Evolutionary conservation across 2,888 invertebrate species (phyloP).

Genomic region (Camptogramma bilineatum): DNA sequence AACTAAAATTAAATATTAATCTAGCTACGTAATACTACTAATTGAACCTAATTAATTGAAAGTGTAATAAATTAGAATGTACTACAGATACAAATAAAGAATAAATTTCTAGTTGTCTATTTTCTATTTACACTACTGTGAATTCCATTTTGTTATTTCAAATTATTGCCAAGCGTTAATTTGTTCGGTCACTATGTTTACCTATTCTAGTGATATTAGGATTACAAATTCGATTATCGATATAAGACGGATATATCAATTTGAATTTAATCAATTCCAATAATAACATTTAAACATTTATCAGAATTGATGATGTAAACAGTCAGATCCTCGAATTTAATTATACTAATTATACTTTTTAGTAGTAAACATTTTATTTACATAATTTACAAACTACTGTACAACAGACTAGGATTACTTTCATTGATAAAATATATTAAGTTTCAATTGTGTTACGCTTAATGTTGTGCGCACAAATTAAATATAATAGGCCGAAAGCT

Average conservation of each 20-base stretch:
- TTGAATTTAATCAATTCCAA: constrained; percentile 77
- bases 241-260: constrained; percentile 81
- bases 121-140: constrained; percentile 51
- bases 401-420: constrained; percentile 77
- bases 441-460: constrained; percentile 16
- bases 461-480: constrained; percentile 29
- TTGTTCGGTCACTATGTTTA: constrained; percentile 62
- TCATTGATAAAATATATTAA: constrained; percentile 54
- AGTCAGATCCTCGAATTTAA: constrained; percentile 49
- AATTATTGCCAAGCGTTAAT: constrained; percentile 83
- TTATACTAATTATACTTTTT: constrained; percentile 48
- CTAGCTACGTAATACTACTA: constrained; percentile 40
- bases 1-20: constrained; percentile 52
- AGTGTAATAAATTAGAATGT: constrained; percentile 31
- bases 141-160: constrained; percentile 57
- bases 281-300: constrained; percentile 69
- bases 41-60: constrained; percentile 39
- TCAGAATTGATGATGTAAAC: constrained; percentile 62
- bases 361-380: constrained; percentile 58
- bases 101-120: constrained; percentile 1
- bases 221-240: constrained; percentile 82
- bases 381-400: constrained; percentile 70
- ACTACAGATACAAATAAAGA: constrained; percentile 20
- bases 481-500: constrained; percentile 32
- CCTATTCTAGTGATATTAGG: constrained; percentile 81